phyloP scores from a whole-genome alignment of 2,797 vertebrate species.

The Sebastes oblongus region DNA sequence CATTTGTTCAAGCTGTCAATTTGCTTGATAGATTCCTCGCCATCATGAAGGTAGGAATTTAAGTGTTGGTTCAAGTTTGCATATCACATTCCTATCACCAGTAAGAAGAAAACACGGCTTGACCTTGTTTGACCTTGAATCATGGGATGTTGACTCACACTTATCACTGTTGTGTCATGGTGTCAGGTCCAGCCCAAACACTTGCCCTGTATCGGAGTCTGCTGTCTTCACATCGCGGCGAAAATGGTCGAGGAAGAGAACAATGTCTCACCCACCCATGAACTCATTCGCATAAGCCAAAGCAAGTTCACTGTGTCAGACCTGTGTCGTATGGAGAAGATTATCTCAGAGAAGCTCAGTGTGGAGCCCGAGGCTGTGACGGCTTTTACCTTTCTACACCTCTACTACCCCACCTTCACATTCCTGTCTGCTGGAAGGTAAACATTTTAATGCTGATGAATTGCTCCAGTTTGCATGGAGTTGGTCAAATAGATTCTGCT shows the following conservation, averaged over 20 bases:
- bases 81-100: neutral
- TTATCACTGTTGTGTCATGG: constrained; percentile 15
- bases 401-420: constrained; percentile 89
- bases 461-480: constrained; percentile 28
- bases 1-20: constrained; percentile 95
- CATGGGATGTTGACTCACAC: constrained; percentile 15
- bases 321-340: constrained; percentile 95
- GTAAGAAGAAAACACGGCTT: neutral
- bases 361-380: constrained; percentile 94
- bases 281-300: constrained; percentile 97
- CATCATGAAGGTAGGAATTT: constrained; percentile 90
- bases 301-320: constrained; percentile 98
- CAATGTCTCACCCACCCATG: constrained; percentile 87
- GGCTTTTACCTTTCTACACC: constrained; percentile 97
- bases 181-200: constrained; percentile 94
- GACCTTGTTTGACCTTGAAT: neutral
- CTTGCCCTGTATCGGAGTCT: constrained; percentile 93
- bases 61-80: neutral
- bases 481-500: constrained; percentile 46
- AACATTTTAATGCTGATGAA: constrained; percentile 16
- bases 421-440: constrained; percentile 89
- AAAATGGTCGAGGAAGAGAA: constrained; percentile 89
- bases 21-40: constrained; percentile 95
- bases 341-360: constrained; percentile 95
- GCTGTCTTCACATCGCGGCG: constrained; percentile 93